phyloP scores from a whole-genome alignment of 1,140 invertebrate genomes.

The Tetramorium alpestre region DNA sequence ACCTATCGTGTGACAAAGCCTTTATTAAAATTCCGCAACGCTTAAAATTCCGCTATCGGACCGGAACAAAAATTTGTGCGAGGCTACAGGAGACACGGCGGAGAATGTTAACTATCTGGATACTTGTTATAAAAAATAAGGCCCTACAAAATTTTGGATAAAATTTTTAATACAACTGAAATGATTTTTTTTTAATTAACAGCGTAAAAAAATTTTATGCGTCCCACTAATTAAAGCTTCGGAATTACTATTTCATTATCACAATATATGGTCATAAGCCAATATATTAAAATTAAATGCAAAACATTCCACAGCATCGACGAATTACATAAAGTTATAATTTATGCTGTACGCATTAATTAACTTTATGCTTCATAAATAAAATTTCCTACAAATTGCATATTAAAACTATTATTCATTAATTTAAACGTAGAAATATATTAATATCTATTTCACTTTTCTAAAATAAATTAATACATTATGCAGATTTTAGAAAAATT shows the following conservation, averaged over 20 bases:
- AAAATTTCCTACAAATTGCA: neutral
- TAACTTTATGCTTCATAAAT: neutral
- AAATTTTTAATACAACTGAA: neutral
- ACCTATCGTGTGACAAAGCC: conserved; percentile 32
- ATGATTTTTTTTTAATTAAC: neutral
- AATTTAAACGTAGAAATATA: neutral
- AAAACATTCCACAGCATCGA: neutral
- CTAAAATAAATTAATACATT: neutral
- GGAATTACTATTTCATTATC: neutral
- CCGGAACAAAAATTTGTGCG: conserved; percentile 18
- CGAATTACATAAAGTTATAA: neutral
- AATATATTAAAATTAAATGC: conserved; percentile 14
- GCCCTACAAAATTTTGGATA: neutral
- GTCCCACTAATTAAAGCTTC: conserved; percentile 15
- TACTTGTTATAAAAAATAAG: conserved; percentile 6
- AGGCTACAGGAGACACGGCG: neutral
- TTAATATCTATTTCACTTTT: neutral
- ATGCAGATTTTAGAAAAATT: neutral
- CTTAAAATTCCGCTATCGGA: conserved; percentile 28
- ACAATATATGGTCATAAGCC: no score
- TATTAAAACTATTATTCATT: neutral
- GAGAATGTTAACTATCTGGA: neutral
- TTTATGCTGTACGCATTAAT: conserved; percentile 2
- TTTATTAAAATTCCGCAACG: conserved; percentile 42
- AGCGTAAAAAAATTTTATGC: neutral